Base-by-base conservation (phyloP, 64 coral and sea anemone species). In the Orbicella faveolata region DNA sequence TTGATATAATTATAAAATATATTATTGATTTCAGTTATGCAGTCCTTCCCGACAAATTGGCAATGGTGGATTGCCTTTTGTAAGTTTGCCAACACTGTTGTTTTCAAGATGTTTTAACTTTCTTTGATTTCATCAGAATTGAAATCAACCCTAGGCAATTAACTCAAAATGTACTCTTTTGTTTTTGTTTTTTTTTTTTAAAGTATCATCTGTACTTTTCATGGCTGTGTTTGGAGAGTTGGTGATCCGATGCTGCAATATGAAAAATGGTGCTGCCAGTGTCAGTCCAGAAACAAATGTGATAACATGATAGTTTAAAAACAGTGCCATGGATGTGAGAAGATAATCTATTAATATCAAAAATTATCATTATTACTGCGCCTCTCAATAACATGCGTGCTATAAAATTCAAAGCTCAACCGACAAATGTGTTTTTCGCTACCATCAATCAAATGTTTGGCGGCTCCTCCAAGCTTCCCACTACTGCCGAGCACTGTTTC, bases 11-110 rank as follows among this genome's bases (percentile, higher is more conserved):
- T 5, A 48, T 48, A 30, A 30, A 30, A 30, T 30, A 30, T 30
- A 30, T 52, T 77, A 55, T 77, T 74, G 62, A 61, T 94, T 66
- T 85, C 70, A 98, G 96, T 98, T 2, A 98, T 98, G 96, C 89
- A 94, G 53, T 90, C 94, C 75, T 98, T 98, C 75, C 96, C 96
- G 30, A 89, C 90, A 51, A 98, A 98, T 34, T 98, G 96, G 96
- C 79, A 98, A 55, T 98, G 96, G 96, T 94, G 92, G 92, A 73
- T 94, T 89, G 93, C 96, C 63, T 94, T 92, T 89, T 87, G 96
- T 98, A 94, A 98, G 95, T 93, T 51, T 34, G 20, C 7, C n/a
- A 37, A 23, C n/a, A 13, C 33, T 26, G 16, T 33, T 25, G 23
- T 25, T 34, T 3, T 48, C 7, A 41, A 41, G 39, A 14, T 52